phyloP scores from a whole-genome alignment of 2,113 vertebrate genomes.

The Phaethon lepturus region DNA sequence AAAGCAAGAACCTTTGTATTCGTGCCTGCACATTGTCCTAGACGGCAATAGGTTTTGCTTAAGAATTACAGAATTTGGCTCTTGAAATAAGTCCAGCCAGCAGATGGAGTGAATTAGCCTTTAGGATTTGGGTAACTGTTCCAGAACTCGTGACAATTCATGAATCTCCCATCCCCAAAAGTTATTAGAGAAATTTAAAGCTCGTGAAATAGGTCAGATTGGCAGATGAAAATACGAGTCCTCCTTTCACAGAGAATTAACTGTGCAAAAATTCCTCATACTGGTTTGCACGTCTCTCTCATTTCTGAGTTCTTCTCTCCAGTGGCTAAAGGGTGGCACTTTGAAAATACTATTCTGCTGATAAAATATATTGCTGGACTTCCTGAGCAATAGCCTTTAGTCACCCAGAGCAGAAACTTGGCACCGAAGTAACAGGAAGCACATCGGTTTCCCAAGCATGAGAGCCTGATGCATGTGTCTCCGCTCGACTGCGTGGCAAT shows the following conservation, averaged over 20 bases:
- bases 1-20: background rate
- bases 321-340: background rate
- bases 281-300: background rate
- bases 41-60: background rate
- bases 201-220: background rate
- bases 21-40: background rate
- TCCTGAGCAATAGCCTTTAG: background rate
- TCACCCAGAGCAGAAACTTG: background rate
- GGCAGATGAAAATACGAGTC: background rate
- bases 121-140: background rate
- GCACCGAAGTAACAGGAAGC: background rate
- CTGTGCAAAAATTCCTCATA: background rate
- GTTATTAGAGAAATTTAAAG: background rate
- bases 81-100: background rate
- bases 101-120: background rate
- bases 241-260: background rate
- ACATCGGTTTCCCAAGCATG: background rate
- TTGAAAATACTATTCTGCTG: background rate
- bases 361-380: background rate
- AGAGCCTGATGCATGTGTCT: background rate
- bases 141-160: background rate
- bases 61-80: background rate
- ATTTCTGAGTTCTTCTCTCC: background rate
- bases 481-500: fast-evolving
- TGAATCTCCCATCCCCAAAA: background rate